Percentiles rank a stretch among this genome's conserved stretches.
These are phyloP conservation scores for Hipparchia semele DNA, from an alignment of 2,888 invertebrate species.

Conservation along the genomic window DNA sequence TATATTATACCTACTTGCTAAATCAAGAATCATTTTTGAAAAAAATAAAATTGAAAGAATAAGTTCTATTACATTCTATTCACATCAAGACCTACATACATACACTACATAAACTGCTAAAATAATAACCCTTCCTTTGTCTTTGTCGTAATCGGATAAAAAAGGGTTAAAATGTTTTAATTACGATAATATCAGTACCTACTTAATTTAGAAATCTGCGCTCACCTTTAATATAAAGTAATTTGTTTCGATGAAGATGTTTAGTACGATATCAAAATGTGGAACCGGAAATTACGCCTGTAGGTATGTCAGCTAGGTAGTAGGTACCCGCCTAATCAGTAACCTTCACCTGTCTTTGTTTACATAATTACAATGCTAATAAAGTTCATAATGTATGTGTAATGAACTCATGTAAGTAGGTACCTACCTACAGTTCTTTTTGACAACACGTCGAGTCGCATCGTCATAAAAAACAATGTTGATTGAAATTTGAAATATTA, in stretches of 20 bases:
- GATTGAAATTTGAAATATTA: background rate
- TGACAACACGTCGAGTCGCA: background rate
- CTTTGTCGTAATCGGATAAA: too few species aligned
- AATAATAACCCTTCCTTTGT: too few species aligned
- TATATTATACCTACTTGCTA: too few species aligned
- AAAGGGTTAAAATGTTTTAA: too few species aligned
- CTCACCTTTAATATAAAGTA: too few species aligned
- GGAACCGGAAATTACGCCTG: conserved; percentile 22
- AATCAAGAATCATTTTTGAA: too few species aligned
- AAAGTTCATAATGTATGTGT: conserved; percentile 3
- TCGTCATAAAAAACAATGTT: background rate
- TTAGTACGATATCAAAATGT: background rate
- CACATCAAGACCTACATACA: too few species aligned
- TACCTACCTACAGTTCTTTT: background rate
- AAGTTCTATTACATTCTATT: too few species aligned
- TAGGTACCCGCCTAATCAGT: background rate
- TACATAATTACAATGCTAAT: conserved; percentile 25
- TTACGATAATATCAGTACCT: too few species aligned
- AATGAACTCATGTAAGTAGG: background rate
- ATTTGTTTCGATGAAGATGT: background rate
- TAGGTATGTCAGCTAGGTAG: background rate
- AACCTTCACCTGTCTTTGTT: conserved; percentile 33
- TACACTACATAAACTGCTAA: too few species aligned
- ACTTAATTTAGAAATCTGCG: too few species aligned
- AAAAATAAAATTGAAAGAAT: too few species aligned